A percentile compares a stretch with the other conserved stretches of the same genome.
Evolutionary conservation across 2,797 vertebrate species (phyloP).

Genomic region (Scyliorhinus canicula): DNA sequence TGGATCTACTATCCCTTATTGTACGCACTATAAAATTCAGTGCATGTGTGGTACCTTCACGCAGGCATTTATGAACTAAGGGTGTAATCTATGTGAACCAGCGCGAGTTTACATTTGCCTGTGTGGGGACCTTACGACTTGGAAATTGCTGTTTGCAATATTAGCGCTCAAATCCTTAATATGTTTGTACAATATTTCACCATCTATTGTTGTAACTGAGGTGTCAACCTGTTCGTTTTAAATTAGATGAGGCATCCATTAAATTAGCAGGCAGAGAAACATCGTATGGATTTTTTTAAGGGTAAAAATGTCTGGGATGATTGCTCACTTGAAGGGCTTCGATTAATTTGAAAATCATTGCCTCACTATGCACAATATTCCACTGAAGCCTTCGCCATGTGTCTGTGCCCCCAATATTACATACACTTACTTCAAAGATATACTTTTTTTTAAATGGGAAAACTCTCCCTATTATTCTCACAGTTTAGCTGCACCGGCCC

Average conservation of each 20-base stretch:
- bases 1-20: neutral
- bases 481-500: neutral
- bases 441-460: neutral
- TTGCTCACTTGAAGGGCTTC: neutral
- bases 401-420: neutral
- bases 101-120: neutral
- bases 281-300: neutral
- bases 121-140: neutral
- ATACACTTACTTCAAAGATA: neutral
- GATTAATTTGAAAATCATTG: neutral
- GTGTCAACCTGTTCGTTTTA: neutral
- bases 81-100: neutral
- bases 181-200: neutral
- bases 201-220: neutral
- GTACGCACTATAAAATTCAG: neutral
- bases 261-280: neutral
- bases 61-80: neutral
- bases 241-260: neutral
- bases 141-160: neutral
- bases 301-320: neutral
- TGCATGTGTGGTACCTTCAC: neutral
- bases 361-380: neutral
- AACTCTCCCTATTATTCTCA: neutral
- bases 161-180: neutral
- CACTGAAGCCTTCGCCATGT: neutral